Base-by-base conservation (phyloP, 2,888 invertebrate genomes). In the Acanthococcus lagerstroemiae region DNA sequence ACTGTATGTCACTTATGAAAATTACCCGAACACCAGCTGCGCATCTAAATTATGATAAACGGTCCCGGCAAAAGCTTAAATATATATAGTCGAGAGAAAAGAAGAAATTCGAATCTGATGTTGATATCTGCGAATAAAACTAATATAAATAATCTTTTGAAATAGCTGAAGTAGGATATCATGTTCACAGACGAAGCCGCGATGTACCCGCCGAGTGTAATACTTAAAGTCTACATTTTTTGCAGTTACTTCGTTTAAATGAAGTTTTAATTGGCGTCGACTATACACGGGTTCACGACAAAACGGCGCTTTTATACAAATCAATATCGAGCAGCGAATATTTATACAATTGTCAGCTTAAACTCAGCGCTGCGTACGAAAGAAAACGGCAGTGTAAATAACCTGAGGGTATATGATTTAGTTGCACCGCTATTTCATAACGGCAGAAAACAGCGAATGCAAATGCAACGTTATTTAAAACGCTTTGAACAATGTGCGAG, bases 21-120 rank as follows among this genome's bases (percentile, higher is more conserved):
- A 44, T 58, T 37, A 21, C 44, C 17, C 45, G 44, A 25, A 21
- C 58, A 48, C 58, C 58, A 25, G 58, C 58, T 58, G 58, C 56
- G 56, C 45, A 24, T 45, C 46, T 58, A 24, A 21, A 46, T 21
- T 24, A 58, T 25, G 58, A 58, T 58, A 25, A 58, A 58, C 17
- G 58, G 25, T 58, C n/a, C 21, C 12, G 37, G 54, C 25, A 54
- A 54, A 54, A 54, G 54, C 54, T 54, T 54, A 54, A 54, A 54
- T 19, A 48, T 48, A 48, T 19, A 48, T 37, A 19, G 12, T 48
- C 9, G 48, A 19, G 48, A 48, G 17, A 17, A 48, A 19, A 19
- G 17, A 48, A 48, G 48, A 48, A 48, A 48, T 48, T 48, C 21
- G 48, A 48, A 19, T 48, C 48, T 15, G 9, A 48, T 48, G 48